A percentile compares a stretch with the other conserved stretches of the same genome.
phyloP scores from a whole-genome alignment of 92 coral and sea anemone species.

The Porites divaricata region DNA sequence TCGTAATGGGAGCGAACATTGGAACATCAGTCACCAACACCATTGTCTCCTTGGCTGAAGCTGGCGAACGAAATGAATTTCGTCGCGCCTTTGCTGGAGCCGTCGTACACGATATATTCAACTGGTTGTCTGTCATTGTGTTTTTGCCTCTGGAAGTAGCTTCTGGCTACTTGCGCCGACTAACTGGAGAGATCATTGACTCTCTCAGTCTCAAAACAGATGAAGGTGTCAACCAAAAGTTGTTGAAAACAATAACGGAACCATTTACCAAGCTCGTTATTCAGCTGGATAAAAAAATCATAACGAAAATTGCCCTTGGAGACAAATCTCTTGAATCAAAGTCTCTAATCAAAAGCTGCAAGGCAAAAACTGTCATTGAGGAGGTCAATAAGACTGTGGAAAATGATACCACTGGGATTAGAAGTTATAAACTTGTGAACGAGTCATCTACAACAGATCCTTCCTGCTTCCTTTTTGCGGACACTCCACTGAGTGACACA shows the following conservation, averaged over 20 bases:
- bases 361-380: conserved; percentile 16
- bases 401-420: conserved; percentile 49
- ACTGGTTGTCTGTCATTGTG: conserved; percentile 93
- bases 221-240: conserved; percentile 74
- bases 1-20: conserved; percentile 98
- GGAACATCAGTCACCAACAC: conserved; percentile 99
- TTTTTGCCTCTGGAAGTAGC: conserved; percentile 91
- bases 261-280: conserved; percentile 90
- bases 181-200: conserved; percentile 65
- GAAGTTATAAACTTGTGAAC: conserved; percentile 19
- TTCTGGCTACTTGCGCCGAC: conserved; percentile 60
- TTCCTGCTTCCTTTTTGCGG: conserved; percentile 79
- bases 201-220: conserved; percentile 50
- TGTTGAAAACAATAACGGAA: conserved; percentile 81
- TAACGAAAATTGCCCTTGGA: conserved; percentile 78
- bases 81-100: conserved; percentile 99
- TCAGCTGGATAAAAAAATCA: conserved; percentile 84
- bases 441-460: conserved; percentile 14
- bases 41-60: conserved; percentile 95
- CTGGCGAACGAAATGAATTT: conserved; percentile 91
- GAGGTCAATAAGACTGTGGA: conserved; percentile 33
- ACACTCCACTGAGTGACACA: conserved; percentile 84
- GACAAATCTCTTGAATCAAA: conserved; percentile 41
- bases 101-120: conserved; percentile 93
- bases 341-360: conserved; percentile 80